Conservation (phyloP, 92 coral and sea anemone species). For the Actinostola sp. region DNA sequence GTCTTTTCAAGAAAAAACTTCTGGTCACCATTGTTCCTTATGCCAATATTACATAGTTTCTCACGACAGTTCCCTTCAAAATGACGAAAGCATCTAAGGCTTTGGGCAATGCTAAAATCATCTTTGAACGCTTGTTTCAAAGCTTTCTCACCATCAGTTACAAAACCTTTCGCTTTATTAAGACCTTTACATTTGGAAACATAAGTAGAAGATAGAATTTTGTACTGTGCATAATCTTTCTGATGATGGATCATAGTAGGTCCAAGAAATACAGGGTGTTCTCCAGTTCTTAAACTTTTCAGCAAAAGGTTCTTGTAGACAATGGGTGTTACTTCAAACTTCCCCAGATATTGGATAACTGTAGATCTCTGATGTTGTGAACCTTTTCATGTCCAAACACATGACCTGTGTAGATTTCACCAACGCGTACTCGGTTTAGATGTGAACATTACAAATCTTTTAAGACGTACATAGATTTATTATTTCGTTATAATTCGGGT, state of each 20-base stretch:
- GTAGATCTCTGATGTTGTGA: no score
- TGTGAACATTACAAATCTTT: no score
- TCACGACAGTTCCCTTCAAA: conserved; percentile 44
- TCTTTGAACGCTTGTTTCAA: conserved; percentile 41
- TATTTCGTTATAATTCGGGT: no score
- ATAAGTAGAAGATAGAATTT: conserved; percentile 41
- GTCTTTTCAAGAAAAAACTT: conserved; percentile 23
- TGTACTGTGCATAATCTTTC: conserved; percentile 45
- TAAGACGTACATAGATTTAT: no score
- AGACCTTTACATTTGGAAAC: conserved; percentile 35
- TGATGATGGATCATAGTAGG: conserved; percentile 68
- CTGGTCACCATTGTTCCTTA: conserved; percentile 29
- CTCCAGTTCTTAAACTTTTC: conserved; percentile 34
- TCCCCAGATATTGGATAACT: no score
- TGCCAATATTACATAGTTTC: conserved; percentile 33
- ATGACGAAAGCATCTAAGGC: conserved; percentile 45
- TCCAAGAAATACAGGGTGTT: conserved; percentile 58
- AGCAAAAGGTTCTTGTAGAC: conserved; percentile 47
- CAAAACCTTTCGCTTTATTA: conserved; percentile 48
- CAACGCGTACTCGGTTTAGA: no score
- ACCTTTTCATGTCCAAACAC: no score
- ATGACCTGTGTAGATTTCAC: no score
- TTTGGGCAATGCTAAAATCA: conserved; percentile 15
- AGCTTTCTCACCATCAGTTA: conserved; percentile 51
- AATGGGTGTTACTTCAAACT: conserved; percentile 62